phyloP scores from a whole-genome alignment of 2,888 invertebrate species.

The Plagodis pulveraria region DNA sequence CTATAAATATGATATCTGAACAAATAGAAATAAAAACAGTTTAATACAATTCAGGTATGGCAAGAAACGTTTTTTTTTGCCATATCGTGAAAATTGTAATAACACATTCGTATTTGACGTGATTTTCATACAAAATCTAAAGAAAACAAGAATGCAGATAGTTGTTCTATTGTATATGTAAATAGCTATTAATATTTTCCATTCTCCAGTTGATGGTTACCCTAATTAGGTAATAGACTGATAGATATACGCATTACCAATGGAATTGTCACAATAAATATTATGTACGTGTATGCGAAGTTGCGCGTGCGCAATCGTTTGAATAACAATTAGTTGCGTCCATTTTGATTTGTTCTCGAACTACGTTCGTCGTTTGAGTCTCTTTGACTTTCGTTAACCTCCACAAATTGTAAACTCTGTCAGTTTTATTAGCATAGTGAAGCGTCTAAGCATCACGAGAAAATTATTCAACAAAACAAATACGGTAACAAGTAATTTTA shows the following conservation, averaged over 20 bases:
- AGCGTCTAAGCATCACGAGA: background rate
- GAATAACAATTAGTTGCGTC: slow-evolving; percentile 50
- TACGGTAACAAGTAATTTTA: slow-evolving; percentile 1
- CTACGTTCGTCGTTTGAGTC: slow-evolving; percentile 30
- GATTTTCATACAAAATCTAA: no score
- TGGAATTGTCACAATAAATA: slow-evolving; percentile 56
- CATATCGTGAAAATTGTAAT: no score
- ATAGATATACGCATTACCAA: slow-evolving; percentile 48
- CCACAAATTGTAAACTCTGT: slow-evolving; percentile 10
- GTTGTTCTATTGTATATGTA: no score
- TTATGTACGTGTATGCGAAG: slow-evolving; percentile 1
- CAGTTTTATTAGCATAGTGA: slow-evolving; percentile 17
- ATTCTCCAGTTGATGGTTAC: slow-evolving; percentile 14
- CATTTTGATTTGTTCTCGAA: slow-evolving; percentile 48
- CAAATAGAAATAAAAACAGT: no score
- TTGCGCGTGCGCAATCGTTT: slow-evolving; percentile 49
- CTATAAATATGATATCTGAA: no score
- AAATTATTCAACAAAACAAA: slow-evolving; percentile 11
- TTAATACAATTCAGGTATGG: no score
- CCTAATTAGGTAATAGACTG: slow-evolving; percentile 47
- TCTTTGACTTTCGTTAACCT: slow-evolving; percentile 37
- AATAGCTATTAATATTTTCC: background rate
- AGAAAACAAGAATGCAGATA: no score
- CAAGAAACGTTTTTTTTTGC: no score
- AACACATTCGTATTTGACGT: no score